Percentiles rank a stretch among this genome's conserved stretches.
Evolutionary conservation across 1,140 invertebrate species (phyloP).

Genomic region (Armadillidium nasatum): DNA sequence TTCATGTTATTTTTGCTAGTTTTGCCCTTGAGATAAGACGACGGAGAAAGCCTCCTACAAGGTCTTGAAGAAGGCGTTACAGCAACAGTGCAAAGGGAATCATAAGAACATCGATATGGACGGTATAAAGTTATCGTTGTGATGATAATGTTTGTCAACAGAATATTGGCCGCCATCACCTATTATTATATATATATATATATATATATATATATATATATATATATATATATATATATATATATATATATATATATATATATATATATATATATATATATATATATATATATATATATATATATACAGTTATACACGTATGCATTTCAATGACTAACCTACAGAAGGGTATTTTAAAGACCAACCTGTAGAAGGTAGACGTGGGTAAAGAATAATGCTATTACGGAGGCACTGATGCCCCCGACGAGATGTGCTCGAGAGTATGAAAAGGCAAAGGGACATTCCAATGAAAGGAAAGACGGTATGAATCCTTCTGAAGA

Average conservation of each 20-base stretch:
- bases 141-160: not conserved
- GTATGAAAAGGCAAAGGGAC: not conserved
- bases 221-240: no score
- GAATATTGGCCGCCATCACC: not conserved
- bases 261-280: no score
- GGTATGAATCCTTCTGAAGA: not conserved
- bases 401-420: not conserved
- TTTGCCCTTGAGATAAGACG: not conserved
- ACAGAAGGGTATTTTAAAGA: not conserved
- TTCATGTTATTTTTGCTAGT: not conserved
- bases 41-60: not conserved
- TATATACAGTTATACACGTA: no score
- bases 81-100: not conserved
- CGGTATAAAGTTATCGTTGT: not conserved
- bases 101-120: not conserved
- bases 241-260: no score
- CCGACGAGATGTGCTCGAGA: not conserved
- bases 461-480: not conserved
- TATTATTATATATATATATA: no score
- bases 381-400: not conserved
- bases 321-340: not conserved
- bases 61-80: not conserved
- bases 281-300: no score
- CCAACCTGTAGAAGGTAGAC: not conserved
- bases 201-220: no score